Percentiles rank a stretch among this genome's conserved stretches.
phyloP scores from a whole-genome alignment of 2,888 invertebrate species.

The Eugnorisma glareosa region DNA sequence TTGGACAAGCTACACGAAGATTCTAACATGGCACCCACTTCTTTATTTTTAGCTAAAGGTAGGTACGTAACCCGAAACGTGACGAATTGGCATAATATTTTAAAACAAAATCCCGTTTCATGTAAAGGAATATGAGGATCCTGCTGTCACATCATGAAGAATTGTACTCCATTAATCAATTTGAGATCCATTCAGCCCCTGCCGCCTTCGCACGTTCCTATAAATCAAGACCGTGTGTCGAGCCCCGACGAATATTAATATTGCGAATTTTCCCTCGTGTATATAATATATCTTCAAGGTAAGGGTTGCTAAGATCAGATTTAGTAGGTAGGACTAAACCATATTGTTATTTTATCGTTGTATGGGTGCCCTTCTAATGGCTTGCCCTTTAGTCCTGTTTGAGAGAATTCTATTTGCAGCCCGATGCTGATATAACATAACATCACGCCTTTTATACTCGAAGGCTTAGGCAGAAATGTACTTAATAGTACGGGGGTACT shows the following conservation, averaged over 20 bases:
- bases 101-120: conserved; percentile 38
- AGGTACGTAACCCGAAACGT: conserved; percentile 32
- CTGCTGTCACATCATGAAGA: conserved; percentile 54
- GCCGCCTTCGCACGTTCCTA: conserved; percentile 29
- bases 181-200: conserved; percentile 45
- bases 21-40: not conserved
- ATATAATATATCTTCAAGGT: conserved; percentile 42
- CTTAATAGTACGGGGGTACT: not conserved
- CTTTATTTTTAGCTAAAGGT: conserved; percentile 5
- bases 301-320: conserved; percentile 39
- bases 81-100: conserved; percentile 46
- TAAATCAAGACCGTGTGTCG: conserved; percentile 55
- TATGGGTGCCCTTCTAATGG: not conserved
- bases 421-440: conserved; percentile 4
- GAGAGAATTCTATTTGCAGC: conserved; percentile 24
- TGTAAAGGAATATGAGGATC: conserved; percentile 43
- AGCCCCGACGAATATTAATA: conserved; percentile 54
- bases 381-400: not conserved
- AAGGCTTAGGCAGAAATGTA: not conserved
- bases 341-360: conserved; percentile 16
- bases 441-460: not conserved
- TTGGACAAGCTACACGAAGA: conserved; percentile 27
- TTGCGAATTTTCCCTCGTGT: conserved; percentile 46
- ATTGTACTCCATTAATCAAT: conserved; percentile 63
- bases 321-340: conserved; percentile 21